Base-by-base conservation (phyloP, 2,113 vertebrate species). In the Pseudorhombus dupliciocellatus region DNA sequence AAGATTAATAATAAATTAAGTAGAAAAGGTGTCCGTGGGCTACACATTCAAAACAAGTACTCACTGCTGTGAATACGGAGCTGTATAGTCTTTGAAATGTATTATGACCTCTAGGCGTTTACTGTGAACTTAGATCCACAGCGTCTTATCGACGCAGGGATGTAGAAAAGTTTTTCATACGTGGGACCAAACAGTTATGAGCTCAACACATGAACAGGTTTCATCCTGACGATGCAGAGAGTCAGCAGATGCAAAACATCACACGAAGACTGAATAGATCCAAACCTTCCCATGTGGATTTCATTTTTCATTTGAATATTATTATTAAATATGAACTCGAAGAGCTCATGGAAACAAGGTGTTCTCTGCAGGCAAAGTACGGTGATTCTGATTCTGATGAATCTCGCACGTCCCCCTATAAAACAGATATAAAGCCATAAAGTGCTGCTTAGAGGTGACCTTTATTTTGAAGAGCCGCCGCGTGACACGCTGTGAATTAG, bases 381-480 rank as follows among this genome's bases (percentile, higher is more conserved):
- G 56, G 12, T 60, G 58, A 73, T 65, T 61, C 71, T 2, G 28
- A 21, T 12, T 31, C 55, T 58, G 11, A 58, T 34, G 25, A 58
- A 58, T 58, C 10, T 20, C 48, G 55, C 51, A 40, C 53, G 12
- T 54, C 56, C 34, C 68, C 53, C 79, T 62, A 73, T 81, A 88
- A 87, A 88, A 79, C 67, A 46, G 42, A 46, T 46, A 46, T 16
- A 18, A 18, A 18, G 42, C 42, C 42, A 46, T 46, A 46, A 46
- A 46, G 42, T 2, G 70, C 46, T 56, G 67, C 71, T 85, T 54
- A 53, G 79, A 81, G 83, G 73, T 86, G 88, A 88, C 84, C 88
- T 87, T 80, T 85, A 44, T 62, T 86, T 87, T 66, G 59, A 86
- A 67, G 75, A 60, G 73, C 57, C 5, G 66, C 62, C 10, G 28